Evolutionary conservation across 2,888 invertebrate genomes (phyloP).

Genomic region (Hybos culiciformis): DNA sequence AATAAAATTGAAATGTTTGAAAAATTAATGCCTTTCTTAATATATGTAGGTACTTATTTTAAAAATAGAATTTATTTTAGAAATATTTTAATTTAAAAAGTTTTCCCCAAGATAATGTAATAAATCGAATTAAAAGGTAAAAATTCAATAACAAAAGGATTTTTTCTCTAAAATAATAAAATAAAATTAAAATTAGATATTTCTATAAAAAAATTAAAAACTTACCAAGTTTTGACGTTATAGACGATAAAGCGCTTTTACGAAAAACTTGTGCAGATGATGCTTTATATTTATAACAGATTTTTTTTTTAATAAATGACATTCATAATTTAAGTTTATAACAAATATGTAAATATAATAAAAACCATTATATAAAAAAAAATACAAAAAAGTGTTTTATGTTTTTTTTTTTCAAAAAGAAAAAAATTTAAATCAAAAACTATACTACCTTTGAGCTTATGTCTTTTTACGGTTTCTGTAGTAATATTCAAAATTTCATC

Average conservation of each 20-base stretch:
- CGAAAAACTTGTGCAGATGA: slow-evolving; percentile 43
- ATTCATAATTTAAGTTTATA: not conserved
- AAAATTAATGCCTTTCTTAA: no score
- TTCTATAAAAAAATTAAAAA: slow-evolving; percentile 27
- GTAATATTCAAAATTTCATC: slow-evolving; percentile 75
- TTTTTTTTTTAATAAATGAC: no score
- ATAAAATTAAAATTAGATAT: not conserved
- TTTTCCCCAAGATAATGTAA: not conserved
- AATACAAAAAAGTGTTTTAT: not conserved
- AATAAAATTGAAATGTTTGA: no score
- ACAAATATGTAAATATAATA: not conserved
- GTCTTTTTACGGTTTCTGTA: slow-evolving; percentile 71
- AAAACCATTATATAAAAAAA: not conserved
- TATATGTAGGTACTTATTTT: no score
- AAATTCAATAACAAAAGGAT: not conserved
- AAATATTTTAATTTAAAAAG: slow-evolving; percentile 8
- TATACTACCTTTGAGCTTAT: slow-evolving; percentile 66
- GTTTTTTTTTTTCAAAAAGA: slow-evolving; percentile 4
- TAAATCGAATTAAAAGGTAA: slow-evolving; percentile 4
- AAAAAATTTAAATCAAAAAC: slow-evolving; percentile 14
- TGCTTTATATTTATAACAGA: slow-evolving; percentile 36
- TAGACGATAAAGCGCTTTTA: slow-evolving; percentile 81
- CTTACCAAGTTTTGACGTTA: slow-evolving; percentile 86
- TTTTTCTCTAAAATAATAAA: not conserved
- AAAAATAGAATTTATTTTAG: no score